These are phyloP conservation scores for Baccha elongata DNA, from an alignment of 2,888 invertebrate genomes.

Conservation along the genomic window DNA sequence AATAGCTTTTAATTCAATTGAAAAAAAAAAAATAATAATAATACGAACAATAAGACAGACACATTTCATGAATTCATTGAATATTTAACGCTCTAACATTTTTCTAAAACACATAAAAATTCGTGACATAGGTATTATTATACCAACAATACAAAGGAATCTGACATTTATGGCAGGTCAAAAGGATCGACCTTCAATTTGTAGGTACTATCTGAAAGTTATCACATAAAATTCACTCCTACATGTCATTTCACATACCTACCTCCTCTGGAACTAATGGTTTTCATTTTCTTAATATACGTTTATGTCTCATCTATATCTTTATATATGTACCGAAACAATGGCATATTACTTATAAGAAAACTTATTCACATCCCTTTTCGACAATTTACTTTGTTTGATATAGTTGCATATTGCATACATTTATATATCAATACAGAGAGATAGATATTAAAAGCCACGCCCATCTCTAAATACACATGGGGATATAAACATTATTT, in stretches of 20 bases:
- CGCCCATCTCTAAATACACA: conserved; percentile 46
- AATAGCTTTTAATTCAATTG: no score
- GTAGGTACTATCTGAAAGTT: conserved; percentile 28
- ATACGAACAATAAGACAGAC: conserved; percentile 9
- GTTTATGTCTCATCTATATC: background rate
- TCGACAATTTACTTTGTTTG: conserved; percentile 63
- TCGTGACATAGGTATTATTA: conserved; percentile 11
- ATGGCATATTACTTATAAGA: conserved; percentile 25
- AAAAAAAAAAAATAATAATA: background rate
- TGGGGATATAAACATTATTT: conserved; percentile 58
- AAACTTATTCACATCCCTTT: conserved; percentile 47
- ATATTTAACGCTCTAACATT: conserved; percentile 12
- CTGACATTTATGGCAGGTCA: conserved; percentile 55
- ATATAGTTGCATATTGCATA: no score
- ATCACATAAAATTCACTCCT: conserved; percentile 35
- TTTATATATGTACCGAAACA: conserved; percentile 23
- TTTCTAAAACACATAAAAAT: conserved; percentile 18
- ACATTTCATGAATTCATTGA: conserved; percentile 3
- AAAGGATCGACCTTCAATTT: conserved; percentile 37
- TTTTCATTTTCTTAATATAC: background rate
- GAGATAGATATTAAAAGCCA: background rate
- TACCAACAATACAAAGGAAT: conserved; percentile 21
- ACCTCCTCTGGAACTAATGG: conserved; percentile 19
- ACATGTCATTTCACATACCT: no score
- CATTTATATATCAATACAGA: background rate